Evolutionary conservation across 2,113 vertebrate genomes (phyloP).

Genomic region (Spermophilus dauricus): DNA sequence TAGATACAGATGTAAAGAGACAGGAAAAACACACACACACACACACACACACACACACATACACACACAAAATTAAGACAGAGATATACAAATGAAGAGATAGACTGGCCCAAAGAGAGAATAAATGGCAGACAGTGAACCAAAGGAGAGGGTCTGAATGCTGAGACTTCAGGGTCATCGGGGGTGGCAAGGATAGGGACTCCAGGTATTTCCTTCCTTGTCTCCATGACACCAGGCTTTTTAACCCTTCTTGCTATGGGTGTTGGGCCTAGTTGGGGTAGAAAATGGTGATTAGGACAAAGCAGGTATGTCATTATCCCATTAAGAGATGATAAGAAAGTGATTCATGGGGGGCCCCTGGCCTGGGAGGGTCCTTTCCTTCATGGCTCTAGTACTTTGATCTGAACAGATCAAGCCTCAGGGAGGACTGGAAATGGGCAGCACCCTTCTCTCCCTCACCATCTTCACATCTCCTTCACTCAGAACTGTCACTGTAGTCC

Average conservation of each 20-base stretch:
- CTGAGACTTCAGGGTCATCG: no score
- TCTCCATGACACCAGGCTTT: neutral
- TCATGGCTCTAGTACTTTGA: neutral
- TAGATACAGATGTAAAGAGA: neutral
- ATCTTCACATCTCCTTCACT: neutral
- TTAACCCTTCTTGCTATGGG: slow-evolving; percentile 14
- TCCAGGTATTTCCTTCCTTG: neutral
- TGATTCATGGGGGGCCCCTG: slow-evolving; percentile 43
- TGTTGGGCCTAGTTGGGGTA: neutral
- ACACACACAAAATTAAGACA: neutral
- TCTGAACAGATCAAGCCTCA: slow-evolving; percentile 24
- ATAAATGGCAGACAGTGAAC: neutral
- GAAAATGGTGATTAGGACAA: slow-evolving; percentile 72
- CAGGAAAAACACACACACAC: neutral
- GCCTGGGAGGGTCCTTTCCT: slow-evolving; percentile 31
- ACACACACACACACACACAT: no score
- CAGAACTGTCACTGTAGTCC: neutral
- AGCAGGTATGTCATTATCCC: slow-evolving; percentile 54
- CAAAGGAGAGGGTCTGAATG: neutral
- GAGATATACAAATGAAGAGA: neutral
- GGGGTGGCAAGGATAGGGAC: neutral
- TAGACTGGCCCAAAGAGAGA: neutral
- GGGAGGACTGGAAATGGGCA: neutral
- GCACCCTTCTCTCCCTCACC: neutral
- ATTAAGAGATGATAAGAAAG: slow-evolving; percentile 63